Evolutionary conservation across 2,113 vertebrate species (phyloP).

Genomic region (Oncorhynchus nerka): DNA sequence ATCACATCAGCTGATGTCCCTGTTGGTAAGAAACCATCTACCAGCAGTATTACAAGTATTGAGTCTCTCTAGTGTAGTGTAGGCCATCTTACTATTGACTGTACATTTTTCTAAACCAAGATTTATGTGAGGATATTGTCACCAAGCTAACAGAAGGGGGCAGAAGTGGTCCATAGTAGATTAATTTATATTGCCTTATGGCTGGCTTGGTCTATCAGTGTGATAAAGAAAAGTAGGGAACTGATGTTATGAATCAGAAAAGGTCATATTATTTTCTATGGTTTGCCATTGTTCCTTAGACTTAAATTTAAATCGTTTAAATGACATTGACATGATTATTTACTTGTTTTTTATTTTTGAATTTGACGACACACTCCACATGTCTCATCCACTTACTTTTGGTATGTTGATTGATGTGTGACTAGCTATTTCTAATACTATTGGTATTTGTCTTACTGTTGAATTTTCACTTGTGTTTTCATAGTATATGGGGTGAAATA

Average conservation of each 20-base stretch:
- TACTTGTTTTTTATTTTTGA: background rate
- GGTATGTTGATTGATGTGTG: constrained; percentile 1
- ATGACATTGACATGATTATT: background rate
- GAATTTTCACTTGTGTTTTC: background rate
- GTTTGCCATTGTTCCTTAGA: background rate
- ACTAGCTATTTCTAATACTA: background rate
- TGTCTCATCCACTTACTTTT: background rate
- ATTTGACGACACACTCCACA: background rate
- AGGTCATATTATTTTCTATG: background rate
- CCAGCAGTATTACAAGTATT: background rate
- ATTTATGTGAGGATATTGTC: constrained; percentile 11
- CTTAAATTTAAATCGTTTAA: background rate
- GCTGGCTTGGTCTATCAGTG: background rate
- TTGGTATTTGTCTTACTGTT: background rate
- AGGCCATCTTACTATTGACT: background rate
- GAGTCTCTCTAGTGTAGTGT: background rate
- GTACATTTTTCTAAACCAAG: background rate
- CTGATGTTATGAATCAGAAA: background rate
- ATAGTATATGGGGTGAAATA: background rate
- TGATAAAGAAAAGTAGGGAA: background rate
- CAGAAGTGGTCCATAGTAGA: constrained; percentile 67
- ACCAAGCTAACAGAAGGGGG: constrained; percentile 66
- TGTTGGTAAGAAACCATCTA: constrained; percentile 77
- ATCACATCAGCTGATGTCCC: constrained; percentile 82
- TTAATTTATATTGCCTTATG: background rate